These are phyloP conservation scores for Meta bourneti DNA, from an alignment of 2,888 invertebrate species.

Conservation along the genomic window DNA sequence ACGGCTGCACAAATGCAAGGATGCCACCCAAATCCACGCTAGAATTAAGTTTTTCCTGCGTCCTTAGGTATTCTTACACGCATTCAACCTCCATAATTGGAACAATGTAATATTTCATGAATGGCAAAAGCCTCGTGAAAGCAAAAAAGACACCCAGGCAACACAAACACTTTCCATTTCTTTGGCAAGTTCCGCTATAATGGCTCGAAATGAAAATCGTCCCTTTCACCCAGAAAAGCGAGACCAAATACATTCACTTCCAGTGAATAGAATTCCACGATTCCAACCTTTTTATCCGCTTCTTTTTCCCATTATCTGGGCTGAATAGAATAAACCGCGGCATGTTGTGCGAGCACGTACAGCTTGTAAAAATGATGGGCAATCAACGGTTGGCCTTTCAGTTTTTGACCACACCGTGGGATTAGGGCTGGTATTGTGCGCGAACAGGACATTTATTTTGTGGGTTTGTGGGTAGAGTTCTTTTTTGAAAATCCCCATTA, in stretches of 20 bases:
- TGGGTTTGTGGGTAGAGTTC: conserved; percentile 44
- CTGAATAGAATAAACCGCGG: conserved; percentile 43
- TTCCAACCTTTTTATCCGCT: conserved; percentile 21
- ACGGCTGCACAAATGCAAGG: background rate
- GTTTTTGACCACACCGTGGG: conserved; percentile 46
- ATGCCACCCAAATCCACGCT: too few relatives aligned
- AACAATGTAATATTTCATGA: conserved; percentile 51
- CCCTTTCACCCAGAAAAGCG: conserved; percentile 60
- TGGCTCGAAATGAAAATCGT: conserved; percentile 58
- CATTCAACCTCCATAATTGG: conserved; percentile 37
- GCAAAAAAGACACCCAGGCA: background rate
- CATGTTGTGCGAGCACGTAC: conserved; percentile 50
- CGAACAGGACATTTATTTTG: conserved; percentile 69
- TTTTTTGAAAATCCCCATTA: conserved; percentile 34
- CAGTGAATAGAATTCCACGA: conserved; percentile 8
- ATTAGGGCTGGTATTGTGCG: conserved; percentile 50
- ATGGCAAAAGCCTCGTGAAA: conserved; percentile 21
- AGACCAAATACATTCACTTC: conserved; percentile 70
- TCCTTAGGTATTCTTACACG: background rate
- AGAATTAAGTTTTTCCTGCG: too few relatives aligned
- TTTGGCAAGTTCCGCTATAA: conserved; percentile 50
- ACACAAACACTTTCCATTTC: conserved; percentile 62
- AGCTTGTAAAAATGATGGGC: conserved; percentile 55
- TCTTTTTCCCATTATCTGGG: conserved; percentile 22
- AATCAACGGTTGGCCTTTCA: conserved; percentile 63